Conservation (phyloP, 2,888 invertebrate genomes). For the Cryptus armator region DNA sequence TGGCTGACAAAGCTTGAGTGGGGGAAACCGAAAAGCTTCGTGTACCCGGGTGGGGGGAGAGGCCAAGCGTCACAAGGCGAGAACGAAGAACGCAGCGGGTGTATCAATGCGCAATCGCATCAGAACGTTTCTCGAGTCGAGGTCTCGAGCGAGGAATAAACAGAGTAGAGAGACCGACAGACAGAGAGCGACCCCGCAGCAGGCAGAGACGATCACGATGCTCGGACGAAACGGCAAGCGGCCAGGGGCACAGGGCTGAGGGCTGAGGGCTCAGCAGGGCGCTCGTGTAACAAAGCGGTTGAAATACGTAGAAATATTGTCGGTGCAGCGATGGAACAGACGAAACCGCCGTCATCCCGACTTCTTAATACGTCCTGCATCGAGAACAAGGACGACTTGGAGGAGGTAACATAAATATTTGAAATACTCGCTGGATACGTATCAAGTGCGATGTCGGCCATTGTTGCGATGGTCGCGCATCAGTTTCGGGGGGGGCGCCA, state of each 20-base stretch:
- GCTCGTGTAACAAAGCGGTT: slow-evolving; percentile 76
- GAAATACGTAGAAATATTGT: slow-evolving; percentile 68
- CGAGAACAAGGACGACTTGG: slow-evolving; percentile 96
- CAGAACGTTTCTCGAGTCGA: slow-evolving; percentile 80
- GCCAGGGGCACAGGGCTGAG: slow-evolving; percentile 84
- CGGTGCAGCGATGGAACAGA: slow-evolving; percentile 84
- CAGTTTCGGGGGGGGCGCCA: slow-evolving; percentile 84
- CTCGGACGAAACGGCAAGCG: slow-evolving; percentile 79
- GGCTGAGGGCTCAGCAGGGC: slow-evolving; percentile 81
- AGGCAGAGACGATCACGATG: slow-evolving; percentile 73
- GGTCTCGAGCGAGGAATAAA: slow-evolving; percentile 81
- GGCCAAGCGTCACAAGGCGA: slow-evolving; percentile 77
- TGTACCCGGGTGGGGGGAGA: slow-evolving; percentile 31
- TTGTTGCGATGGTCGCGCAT: slow-evolving; percentile 87
- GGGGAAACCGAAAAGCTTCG: slow-evolving; percentile 49
- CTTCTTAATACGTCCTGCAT: slow-evolving; percentile 93
- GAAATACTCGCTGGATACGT: slow-evolving; percentile 82
- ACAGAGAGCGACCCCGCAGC: slow-evolving; percentile 73
- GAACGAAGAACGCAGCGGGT: slow-evolving; percentile 77
- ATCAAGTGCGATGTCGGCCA: slow-evolving; percentile 83
- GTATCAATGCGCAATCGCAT: slow-evolving; percentile 84
- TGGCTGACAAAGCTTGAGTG: slow-evolving; percentile 67
- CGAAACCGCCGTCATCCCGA: slow-evolving; percentile 87
- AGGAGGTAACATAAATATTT: slow-evolving; percentile 90
- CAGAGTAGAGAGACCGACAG: slow-evolving; percentile 79